Conservation (phyloP, 2,797 vertebrate species). For the Champsocephalus esox region DNA sequence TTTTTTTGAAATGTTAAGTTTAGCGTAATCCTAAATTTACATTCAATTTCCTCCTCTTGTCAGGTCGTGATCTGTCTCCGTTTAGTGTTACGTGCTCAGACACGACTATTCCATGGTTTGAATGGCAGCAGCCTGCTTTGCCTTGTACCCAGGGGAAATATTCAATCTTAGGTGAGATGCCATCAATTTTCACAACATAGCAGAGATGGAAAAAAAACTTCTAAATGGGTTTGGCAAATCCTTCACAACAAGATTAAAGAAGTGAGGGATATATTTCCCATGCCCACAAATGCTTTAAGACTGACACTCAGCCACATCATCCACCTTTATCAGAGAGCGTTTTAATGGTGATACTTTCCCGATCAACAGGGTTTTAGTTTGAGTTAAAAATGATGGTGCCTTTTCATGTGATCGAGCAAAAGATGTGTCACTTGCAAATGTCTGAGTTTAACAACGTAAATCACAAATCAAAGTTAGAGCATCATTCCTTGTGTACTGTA, state of each 20-base stretch:
- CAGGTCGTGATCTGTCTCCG: constrained; percentile 47
- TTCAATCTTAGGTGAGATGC: constrained; percentile 73
- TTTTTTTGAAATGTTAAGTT: constrained; percentile 15
- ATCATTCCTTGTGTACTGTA: neutral
- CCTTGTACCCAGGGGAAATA: constrained; percentile 54
- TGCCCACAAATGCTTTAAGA: constrained; percentile 9
- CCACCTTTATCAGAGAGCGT: constrained; percentile 3
- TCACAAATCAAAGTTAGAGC: neutral
- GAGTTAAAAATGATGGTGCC: neutral
- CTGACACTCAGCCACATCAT: constrained; percentile 18
- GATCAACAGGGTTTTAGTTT: constrained; percentile 8
- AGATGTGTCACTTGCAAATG: neutral
- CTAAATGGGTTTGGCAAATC: constrained; percentile 41
- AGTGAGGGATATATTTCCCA: constrained; percentile 9
- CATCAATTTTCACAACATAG: constrained; percentile 72
- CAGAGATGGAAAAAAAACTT: constrained; percentile 10
- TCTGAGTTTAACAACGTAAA: neutral
- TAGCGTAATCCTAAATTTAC: neutral
- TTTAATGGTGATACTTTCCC: neutral
- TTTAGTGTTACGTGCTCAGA: constrained; percentile 59
- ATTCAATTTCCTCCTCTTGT: constrained; percentile 48
- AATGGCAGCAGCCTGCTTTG: constrained; percentile 41
- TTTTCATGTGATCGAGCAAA: constrained; percentile 11
- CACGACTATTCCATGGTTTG: constrained; percentile 47
- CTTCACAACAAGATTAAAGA: constrained; percentile 12